Base-by-base conservation (phyloP, 2,797 vertebrate species). In the Luscinia luscinia region DNA sequence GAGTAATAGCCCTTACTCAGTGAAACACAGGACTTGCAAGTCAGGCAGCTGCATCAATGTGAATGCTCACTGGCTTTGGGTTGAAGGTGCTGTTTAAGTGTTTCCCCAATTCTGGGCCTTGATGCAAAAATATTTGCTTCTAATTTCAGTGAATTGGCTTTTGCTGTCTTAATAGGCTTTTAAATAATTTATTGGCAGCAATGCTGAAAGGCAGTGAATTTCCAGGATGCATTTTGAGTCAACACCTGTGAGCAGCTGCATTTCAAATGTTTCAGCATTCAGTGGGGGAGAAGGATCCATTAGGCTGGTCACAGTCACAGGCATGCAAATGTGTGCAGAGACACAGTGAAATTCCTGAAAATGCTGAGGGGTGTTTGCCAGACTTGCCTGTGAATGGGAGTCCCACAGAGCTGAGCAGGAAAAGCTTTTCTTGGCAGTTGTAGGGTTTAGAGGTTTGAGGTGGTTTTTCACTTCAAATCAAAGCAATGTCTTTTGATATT, bases 101-200 rank as follows among this genome's bases (percentile, higher is more conserved):
- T 86, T 88, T 88, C 57, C 24, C 26, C 27, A 38, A 30, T 21
- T 79, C 73, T 75, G 36, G 20, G 51, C 51, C 32, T 61, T 57
- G 52, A 67, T 92, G 77, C 55, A 73, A 79, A 96, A 90, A 58
- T 61, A 70, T 67, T 95, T 91, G 84, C 70, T 93, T 93, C 40
- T 86, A 54, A 91, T 87, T 91, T 77, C 61, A 76, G 66, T 86
- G 79, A 93, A 67, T 86, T 94, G 45, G 38, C 59, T 94, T 96
- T 87, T 92, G 34, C 41, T 88, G 32, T 58, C 62, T 91, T 94
- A 88, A 61, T 59, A 84, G 68, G 20, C 57, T 49, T 94, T 74
- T 92, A 1, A 92, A 90, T 92, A 91, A 92, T 94, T 94, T 84
- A 91, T 73, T 89, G 85, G 52, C 67, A 88, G 52, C 52, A 63